These are phyloP conservation scores for Drosophila funebris DNA, from an alignment of 1,140 invertebrate species.

Conservation along the genomic window DNA sequence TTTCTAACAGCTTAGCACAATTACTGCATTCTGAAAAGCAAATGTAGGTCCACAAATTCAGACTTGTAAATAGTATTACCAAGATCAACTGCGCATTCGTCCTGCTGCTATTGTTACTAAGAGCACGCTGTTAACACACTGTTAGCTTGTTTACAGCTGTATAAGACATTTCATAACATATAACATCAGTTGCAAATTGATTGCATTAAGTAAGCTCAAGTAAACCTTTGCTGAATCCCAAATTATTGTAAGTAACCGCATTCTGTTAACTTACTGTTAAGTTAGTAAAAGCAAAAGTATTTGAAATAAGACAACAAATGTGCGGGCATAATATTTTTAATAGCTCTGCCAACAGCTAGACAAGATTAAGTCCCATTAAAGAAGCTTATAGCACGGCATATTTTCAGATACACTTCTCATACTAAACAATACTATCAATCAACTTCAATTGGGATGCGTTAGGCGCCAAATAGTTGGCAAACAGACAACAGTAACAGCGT, in stretches of 20 bases:
- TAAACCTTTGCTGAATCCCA: not conserved
- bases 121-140: not conserved
- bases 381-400: not conserved
- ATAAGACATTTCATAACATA: too few relatives aligned
- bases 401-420: not conserved
- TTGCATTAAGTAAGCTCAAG: too few relatives aligned
- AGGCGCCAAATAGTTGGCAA: slow-evolving; percentile 71
- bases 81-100: too few relatives aligned
- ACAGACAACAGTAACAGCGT: slow-evolving; percentile 48
- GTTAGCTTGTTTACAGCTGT: not conserved
- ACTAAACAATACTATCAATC: slow-evolving; percentile 59
- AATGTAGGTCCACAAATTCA: not conserved
- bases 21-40: too few relatives aligned
- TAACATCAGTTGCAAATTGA: too few relatives aligned
- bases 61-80: too few relatives aligned
- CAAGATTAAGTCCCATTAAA: slow-evolving; percentile 11
- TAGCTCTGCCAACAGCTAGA: not conserved
- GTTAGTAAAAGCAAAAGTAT: not conserved
- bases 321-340: not conserved
- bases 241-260: not conserved
- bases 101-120: too few relatives aligned
- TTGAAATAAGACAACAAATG: not conserved
- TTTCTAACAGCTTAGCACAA: not conserved
- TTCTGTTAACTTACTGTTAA: not conserved
- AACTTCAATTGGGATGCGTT: slow-evolving; percentile 75